Evolutionary conservation across 2,113 vertebrate genomes (phyloP), one percentile per base, ranked within the genome.

Genomic region (Ochotona curzoniae): DNA sequence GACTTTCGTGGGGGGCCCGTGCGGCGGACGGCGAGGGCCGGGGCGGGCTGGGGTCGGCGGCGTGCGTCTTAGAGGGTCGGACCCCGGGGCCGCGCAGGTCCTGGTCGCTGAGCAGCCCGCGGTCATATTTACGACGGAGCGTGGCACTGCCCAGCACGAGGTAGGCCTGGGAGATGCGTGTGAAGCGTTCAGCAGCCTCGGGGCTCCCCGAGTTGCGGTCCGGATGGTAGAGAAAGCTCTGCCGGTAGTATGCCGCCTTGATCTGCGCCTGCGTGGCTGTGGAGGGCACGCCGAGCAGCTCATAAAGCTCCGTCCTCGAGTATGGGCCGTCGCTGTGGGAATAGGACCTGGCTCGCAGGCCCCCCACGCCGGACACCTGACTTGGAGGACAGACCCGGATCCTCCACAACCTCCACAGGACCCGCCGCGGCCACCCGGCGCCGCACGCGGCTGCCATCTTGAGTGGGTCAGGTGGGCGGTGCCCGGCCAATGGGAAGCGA

Each of bases 221-320:
- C 0, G 99, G 99, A 84, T 99, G 99, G 87, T 98, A 98, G 51
- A 98, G 97, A 84, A 99, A 98, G n/a, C 98, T 98, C 97, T 99
- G 99, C 81, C 98, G 98, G 95, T 99, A 99, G 88, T 99, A 99
- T 0, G 99, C 99, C 0, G 98, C 98, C 97, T 99, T 99, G 96
- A 99, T 99, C 91, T 99, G 99, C n/a, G 99, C 97, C 93, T 99
- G 98, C 0, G 99, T 99, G 86, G 99, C 99, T 23, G 83, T 97
- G 1, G 97, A 94, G 12, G 98, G 90, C 4, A 99, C 98, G 9
- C 95, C 97, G 67, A 99, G 98, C 76, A 99, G 96, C 63, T 99
- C 99, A 1, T 99, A 99, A 54, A 99, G 98, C 1, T 98, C 98
- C 0, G 98, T 98, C 73, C 94, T 97, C 66, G 96, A 98, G 85